phyloP scores from a whole-genome alignment of 2,888 invertebrate species.

The Torymus texanus region DNA sequence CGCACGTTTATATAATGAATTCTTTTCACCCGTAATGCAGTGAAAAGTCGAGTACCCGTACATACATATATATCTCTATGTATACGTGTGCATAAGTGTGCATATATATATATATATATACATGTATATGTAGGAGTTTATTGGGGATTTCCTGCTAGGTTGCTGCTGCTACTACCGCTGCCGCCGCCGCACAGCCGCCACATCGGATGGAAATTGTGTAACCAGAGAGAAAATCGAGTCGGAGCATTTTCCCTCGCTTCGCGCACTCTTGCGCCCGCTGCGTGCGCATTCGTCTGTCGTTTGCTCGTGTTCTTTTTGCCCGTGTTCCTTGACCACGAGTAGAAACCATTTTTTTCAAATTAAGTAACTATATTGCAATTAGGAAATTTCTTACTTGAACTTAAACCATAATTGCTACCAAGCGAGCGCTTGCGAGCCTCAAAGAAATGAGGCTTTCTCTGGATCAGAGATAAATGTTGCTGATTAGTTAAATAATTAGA shows the following conservation, averaged over 20 bases:
- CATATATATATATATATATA: too few species aligned
- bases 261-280: not conserved
- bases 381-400: conserved; percentile 1
- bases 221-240: conserved; percentile 26
- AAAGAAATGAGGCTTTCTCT: conserved; percentile 10
- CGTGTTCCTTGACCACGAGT: conserved; percentile 13
- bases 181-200: too few species aligned
- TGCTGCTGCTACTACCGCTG: too few species aligned
- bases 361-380: conserved; percentile 23
- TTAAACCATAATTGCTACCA: not conserved
- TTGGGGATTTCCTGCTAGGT: conserved; percentile 27
- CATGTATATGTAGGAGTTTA: conserved; percentile 4
- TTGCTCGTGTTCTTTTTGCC: not conserved
- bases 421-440: too few species aligned
- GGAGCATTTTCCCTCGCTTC: conserved; percentile 9
- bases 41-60: conserved; percentile 25
- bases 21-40: not conserved
- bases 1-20: conserved; percentile 36
- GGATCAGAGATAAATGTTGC: too few species aligned
- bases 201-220: conserved; percentile 19
- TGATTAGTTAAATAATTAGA: too few species aligned
- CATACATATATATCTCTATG: too few species aligned
- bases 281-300: conserved; percentile 2
- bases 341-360: conserved; percentile 27
- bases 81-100: too few species aligned